Percentiles rank a stretch among this genome's conserved stretches.
phyloP scores from a whole-genome alignment of 35 echinoderm and acorn worm species.

The Hemicentrotus pulcherrimus region DNA sequence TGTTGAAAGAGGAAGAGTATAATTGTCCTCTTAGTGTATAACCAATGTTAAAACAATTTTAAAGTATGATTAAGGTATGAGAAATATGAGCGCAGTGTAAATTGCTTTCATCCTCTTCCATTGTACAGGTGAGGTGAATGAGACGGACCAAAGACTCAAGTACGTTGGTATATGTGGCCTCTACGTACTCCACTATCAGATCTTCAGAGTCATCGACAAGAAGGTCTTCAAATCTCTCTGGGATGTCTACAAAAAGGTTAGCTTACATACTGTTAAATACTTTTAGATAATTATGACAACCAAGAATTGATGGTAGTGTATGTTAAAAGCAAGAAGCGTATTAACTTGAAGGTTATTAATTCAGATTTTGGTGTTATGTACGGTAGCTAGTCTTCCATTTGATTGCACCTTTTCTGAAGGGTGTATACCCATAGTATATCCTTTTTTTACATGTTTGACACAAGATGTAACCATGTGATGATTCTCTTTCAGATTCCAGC shows the following conservation, averaged over 20 bases:
- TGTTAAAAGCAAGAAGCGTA: no score
- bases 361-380: no score
- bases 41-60: background rate
- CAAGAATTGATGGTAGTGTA: no score
- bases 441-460: no score
- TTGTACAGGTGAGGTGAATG: slow-evolving; percentile 80
- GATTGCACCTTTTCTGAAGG: no score
- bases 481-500: slow-evolving; percentile 74
- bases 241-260: slow-evolving; percentile 99
- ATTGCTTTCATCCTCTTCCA: background rate
- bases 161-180: slow-evolving; percentile 93
- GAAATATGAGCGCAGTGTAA: background rate
- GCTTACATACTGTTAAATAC: background rate
- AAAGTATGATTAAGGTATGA: no score
- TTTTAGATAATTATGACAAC: no score
- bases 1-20: no score
- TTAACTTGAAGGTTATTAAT: no score
- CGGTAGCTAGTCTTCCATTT: no score
- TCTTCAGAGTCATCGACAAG: slow-evolving; percentile 98
- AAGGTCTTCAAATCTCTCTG: slow-evolving; percentile 91
- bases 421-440: no score
- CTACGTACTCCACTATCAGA: slow-evolving; percentile 94
- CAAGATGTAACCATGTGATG: background rate
- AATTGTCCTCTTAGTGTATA: background rate
- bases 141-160: slow-evolving; percentile 84